Percentiles rank a stretch among this genome's conserved stretches.
These are phyloP conservation scores for Eleginops maclovinus DNA, from an alignment of 2,113 vertebrate species.

Conservation along the genomic window DNA sequence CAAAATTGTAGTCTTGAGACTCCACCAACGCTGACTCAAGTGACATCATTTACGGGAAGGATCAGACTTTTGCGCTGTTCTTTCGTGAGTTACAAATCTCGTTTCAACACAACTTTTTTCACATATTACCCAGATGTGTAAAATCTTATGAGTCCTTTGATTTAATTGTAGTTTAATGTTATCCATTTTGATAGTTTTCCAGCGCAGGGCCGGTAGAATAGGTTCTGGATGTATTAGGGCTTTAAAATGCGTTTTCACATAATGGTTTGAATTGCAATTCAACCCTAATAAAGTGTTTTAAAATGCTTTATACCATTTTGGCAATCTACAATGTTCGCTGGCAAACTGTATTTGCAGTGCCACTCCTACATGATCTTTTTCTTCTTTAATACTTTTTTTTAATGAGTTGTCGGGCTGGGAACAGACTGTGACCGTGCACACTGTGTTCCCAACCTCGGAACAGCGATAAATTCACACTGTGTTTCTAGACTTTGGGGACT, in stretches of 20 bases:
- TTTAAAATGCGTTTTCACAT: not conserved
- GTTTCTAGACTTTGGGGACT: not conserved
- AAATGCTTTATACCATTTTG: no score
- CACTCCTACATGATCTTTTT: not conserved
- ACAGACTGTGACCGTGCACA: constrained; percentile 5
- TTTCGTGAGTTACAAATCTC: not conserved
- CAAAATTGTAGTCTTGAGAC: no score
- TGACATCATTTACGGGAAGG: not conserved
- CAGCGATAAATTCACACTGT: not conserved
- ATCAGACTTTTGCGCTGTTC: not conserved
- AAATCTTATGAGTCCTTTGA: not conserved
- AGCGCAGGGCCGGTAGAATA: not conserved
- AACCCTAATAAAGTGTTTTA: not conserved
- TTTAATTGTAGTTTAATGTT: not conserved
- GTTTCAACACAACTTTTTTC: not conserved
- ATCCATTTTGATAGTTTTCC: not conserved
- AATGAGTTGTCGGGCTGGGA: not conserved
- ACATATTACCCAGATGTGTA: not conserved
- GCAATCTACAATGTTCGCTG: not conserved
- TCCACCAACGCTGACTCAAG: no score
- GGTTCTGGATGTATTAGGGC: not conserved
- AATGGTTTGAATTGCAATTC: not conserved
- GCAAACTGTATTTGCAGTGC: not conserved
- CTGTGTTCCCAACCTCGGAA: constrained; percentile 1
- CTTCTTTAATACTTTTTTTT: not conserved